phyloP scores from a whole-genome alignment of 2,797 vertebrate genomes.

The Coregonus suidteri region DNA sequence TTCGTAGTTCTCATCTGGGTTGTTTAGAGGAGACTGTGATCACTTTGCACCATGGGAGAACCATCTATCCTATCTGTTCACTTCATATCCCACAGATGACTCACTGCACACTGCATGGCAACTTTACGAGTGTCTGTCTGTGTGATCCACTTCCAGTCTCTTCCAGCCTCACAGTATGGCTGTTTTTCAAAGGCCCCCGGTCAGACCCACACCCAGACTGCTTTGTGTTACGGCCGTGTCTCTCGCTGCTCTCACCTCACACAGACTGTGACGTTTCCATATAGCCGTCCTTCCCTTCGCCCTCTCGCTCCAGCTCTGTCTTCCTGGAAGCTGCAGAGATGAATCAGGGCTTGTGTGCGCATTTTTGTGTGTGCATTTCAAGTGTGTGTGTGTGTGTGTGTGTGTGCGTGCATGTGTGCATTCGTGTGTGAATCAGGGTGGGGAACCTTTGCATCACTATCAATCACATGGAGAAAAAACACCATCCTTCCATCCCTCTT shows the following conservation, averaged over 20 bases:
- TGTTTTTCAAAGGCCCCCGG: not conserved
- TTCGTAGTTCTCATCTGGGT: slow-evolving; percentile 20
- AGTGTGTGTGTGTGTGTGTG: not conserved
- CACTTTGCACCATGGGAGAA: slow-evolving; percentile 47
- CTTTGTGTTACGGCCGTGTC: not conserved
- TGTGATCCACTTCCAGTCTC: not conserved
- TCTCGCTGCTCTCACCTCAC: not conserved
- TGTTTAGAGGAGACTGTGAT: slow-evolving; percentile 26
- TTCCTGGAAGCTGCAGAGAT: not conserved
- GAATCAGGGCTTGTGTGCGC: not conserved
- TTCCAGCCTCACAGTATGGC: not conserved
- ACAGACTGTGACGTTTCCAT: not conserved
- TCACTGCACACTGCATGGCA: slow-evolving; percentile 22
- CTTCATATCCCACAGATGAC: slow-evolving; percentile 50
- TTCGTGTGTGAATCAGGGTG: not conserved
- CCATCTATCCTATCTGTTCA: slow-evolving; percentile 38
- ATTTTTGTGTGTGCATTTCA: not conserved
- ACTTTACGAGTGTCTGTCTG: not conserved
- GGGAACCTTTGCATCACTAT: slow-evolving; percentile 9
- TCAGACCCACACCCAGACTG: not conserved
- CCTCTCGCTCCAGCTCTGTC: not conserved
- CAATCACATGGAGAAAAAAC: slow-evolving; percentile 18
- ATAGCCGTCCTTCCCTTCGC: not conserved
- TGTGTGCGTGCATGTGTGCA: not conserved
- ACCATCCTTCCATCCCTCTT: not conserved